Evolutionary conservation across 2,888 invertebrate genomes (phyloP).

Genomic region (Eustalomyia histrio): DNA sequence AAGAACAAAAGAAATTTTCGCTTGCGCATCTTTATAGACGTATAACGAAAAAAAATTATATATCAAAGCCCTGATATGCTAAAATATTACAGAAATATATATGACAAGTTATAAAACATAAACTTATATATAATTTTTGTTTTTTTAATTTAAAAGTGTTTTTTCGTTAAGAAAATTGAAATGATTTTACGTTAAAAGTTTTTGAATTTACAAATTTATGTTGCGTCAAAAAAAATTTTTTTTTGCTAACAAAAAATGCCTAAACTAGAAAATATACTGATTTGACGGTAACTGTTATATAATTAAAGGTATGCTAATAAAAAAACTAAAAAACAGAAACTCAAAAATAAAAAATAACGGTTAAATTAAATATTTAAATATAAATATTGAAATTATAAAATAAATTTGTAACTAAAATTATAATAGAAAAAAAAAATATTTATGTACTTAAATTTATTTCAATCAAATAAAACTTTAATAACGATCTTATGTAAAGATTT

Average conservation of each 20-base stretch:
- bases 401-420: background rate
- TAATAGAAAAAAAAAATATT: too few relatives aligned
- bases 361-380: background rate
- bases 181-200: constrained; percentile 27
- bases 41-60: constrained; percentile 53
- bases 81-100: background rate
- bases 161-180: background rate
- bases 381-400: background rate
- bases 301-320: constrained; percentile 57
- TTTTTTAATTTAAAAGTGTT: background rate
- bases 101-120: background rate
- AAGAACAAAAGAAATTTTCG: constrained; percentile 65
- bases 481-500: background rate
- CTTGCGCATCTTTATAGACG: constrained; percentile 60
- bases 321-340: background rate
- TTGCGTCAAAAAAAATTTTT: constrained; percentile 1
- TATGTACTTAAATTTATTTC: background rate
- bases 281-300: constrained; percentile 58
- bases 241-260: constrained; percentile 16
- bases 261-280: constrained; percentile 42
- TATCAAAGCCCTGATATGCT: constrained; percentile 39
- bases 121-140: background rate
- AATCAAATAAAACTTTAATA: background rate
- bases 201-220: background rate
- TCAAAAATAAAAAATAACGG: background rate